Evolutionary conservation across 2,797 vertebrate genomes (phyloP), one percentile per base, ranked within the genome.

Genomic region (Ibycter americanus): DNA sequence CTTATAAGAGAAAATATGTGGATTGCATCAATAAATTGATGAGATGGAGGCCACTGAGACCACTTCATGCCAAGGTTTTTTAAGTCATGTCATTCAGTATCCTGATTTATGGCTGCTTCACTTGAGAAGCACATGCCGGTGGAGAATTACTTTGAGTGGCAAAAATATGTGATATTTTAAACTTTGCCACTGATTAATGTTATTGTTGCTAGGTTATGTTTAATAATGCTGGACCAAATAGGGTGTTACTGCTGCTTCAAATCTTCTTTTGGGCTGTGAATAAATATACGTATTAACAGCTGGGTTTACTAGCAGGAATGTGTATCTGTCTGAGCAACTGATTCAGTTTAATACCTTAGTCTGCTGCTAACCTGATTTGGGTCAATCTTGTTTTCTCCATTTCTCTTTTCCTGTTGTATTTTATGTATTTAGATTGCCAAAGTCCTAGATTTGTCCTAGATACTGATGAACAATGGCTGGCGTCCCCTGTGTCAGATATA

Each of bases 101-200:
- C 77, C 52, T 92, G 91, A 94, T 95, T 97, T 96, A 89, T 87
- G 70, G 83, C 89, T 89, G 93, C 87, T 96, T 90, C 36, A 1
- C 56, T 93, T 89, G 95, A 92, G 83, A 94, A 97, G 83, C 93
- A 56, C 71, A 47, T 72, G 80, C 78, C 96, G 95, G 94, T 93
- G 92, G 67, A 96, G 76, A 92, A 89, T 67, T 90, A 91, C 89
- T 96, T 58, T 55, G 93, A 95, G 84, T 72, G 95, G 91, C 89
- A 93, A 96, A 96, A 94, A 78, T 32, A 93, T 79, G 83, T 56
- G 73, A 66, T 83, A 27, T 89, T 93, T 93, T 95, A 94, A 97
- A 94, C 68, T 96, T 97, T 93, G 89, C 74, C 89, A 87, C 62
- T 61, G 91, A 95, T 55, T 78, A 81, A 85, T 80, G 76, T 96